Base-by-base conservation (phyloP, 2,113 vertebrate species). In the Psilopogon haemacephalus region DNA sequence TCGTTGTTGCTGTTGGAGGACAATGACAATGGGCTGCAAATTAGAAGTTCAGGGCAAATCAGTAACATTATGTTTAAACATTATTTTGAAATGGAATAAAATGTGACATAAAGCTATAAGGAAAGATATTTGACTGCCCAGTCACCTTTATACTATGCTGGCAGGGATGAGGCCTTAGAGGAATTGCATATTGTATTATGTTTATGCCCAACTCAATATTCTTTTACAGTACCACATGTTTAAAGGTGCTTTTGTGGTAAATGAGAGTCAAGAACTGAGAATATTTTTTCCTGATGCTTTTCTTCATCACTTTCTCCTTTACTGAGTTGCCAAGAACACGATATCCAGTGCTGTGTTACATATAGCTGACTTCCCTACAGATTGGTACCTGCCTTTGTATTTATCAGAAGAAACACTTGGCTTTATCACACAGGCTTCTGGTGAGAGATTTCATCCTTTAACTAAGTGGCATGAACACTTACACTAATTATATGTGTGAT, bases 1-100 rank as follows among this genome's bases (percentile, higher is more conserved):
- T 76, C 19, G 0, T 86, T 63, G 21, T 27, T 46, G 32, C 63
- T 59, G 5, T 48, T 67, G 59, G 84, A 89, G 78, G 87, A 82
- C 95, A 93, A 95, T 71, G 92, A 96, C 89, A 91, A 89, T 71
- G 38, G 86, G 68, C 72, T 93, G 56, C 81, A 94, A 89, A 84
- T 92, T 50, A 86, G 50, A 93, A 78, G 84, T 90, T 94, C 80
- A 87, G 84, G 70, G 90, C 88, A 84, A 64, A 92, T 87, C 68
- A 42, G 84, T 78, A 84, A 32, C 40, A 26, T 85, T 91, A 88
- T 93, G 93, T 94, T 95, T 94, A 95, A 89, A 92, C 75, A 94
- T 94, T 11, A 60, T 75, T 91, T 92, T 89, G 54, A 85, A 95
- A 85, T 77, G 50, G 86, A 89, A 92, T 90, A 69, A 83, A 94